These are phyloP conservation scores for Halichoerus grypus DNA, from an alignment of 2,113 vertebrate species.

Conservation along the genomic window DNA sequence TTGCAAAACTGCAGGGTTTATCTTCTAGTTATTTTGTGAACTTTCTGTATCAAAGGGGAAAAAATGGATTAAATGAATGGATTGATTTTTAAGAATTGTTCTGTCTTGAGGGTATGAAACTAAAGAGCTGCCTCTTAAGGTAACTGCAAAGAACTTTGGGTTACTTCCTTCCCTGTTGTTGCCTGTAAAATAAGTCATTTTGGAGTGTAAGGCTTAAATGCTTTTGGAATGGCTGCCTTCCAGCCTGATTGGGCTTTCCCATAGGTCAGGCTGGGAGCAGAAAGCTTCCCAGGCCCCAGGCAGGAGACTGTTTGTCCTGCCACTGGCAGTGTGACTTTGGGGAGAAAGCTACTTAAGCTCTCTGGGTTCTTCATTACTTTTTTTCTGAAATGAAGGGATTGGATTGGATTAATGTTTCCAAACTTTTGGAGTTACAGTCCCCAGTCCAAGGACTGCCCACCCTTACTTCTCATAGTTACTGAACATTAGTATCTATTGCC, in stretches of 20 bases:
- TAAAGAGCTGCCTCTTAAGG: not conserved
- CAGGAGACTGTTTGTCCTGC: not conserved
- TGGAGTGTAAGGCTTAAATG: not conserved
- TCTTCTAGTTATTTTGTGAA: constrained; percentile 56
- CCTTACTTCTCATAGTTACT: not conserved
- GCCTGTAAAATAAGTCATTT: not conserved
- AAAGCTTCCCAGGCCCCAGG: not conserved
- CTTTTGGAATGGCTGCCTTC: not conserved
- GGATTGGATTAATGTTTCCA: not conserved
- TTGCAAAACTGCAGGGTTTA: not conserved
- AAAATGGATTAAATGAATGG: not conserved
- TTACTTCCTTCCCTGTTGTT: not conserved
- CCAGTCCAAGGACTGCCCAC: not conserved
- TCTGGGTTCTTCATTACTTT: constrained; percentile 11
- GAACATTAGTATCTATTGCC: not conserved
- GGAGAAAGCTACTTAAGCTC: not conserved
- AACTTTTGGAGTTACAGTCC: not conserved
- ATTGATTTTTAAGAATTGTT: constrained; percentile 21
- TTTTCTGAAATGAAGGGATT: not conserved
- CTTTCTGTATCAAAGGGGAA: not conserved
- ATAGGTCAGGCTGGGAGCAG: not conserved
- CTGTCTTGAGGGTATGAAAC: not conserved
- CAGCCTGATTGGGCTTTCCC: not conserved
- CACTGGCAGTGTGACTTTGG: not conserved
- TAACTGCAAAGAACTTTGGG: not conserved